Evolutionary conservation across 2,797 vertebrate species (phyloP), one percentile per base, ranked within the genome.

Genomic region (Lutjanus argentimaculatus): DNA sequence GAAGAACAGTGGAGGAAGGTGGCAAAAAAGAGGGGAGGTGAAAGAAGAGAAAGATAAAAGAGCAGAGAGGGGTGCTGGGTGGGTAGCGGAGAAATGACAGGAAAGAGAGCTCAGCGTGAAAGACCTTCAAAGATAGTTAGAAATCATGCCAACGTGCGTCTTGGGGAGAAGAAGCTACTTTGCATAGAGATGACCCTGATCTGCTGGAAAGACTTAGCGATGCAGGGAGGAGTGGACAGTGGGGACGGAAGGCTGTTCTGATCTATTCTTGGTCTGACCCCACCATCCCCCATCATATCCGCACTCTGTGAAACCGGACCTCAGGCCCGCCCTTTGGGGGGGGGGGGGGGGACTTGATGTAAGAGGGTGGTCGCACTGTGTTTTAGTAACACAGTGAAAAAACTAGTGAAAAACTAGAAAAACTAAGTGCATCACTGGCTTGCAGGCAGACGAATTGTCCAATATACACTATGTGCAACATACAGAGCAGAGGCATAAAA

Each of bases 191-290:
- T 77, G 74, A 86, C 68, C 66, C 83, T 77, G 75, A 83, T 85
- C 65, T 64, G 79, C n/a, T 86, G 77, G 78, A 82, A 75, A 72
- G 65, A 77, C 72, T 83, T 40, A 65, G 74, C 10, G 67, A 51
- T 2, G 45, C 70, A 67, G 59, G 72, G 72, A 25, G 72, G 74
- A 83, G 82, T 1, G 2, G 75, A 63, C 65, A 19, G 68, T 64
- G 25, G 55, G 78, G 76, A 71, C 36, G 36, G 70, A 79, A 58
- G 68, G 14, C 78, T 79, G 82, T 57, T 88, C 69, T 67, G 58
- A 77, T 86, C 88, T 95, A 95, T 94, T 95, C 78, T 77, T 11
- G 84, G 87, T 79, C 66, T 30, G 45, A 82, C 59, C 77, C 82
- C 72, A 59, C 76, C 80, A 65, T 43, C 74, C 75, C 77, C 84